These are phyloP conservation scores for Boloria selene DNA, from an alignment of 2,888 invertebrate genomes.

Conservation along the genomic window DNA sequence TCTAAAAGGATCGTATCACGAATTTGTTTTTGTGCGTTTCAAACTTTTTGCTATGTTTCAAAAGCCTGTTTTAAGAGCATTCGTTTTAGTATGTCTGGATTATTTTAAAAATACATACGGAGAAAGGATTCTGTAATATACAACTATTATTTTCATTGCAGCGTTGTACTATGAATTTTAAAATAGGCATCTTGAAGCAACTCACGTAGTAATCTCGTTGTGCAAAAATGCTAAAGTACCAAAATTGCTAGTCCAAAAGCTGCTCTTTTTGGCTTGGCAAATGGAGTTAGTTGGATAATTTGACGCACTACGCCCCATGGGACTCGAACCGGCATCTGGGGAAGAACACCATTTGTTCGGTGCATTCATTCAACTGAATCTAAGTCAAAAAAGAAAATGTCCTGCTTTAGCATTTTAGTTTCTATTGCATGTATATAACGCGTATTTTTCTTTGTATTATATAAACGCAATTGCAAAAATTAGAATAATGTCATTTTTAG, in stretches of 20 bases:
- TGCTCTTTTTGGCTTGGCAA: slow-evolving; percentile 58
- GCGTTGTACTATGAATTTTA: neutral
- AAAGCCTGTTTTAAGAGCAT: neutral
- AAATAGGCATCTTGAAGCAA: slow-evolving; percentile 6
- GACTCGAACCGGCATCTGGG: slow-evolving; percentile 61
- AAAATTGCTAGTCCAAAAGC: slow-evolving; percentile 39
- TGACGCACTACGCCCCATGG: slow-evolving; percentile 57
- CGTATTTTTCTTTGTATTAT: neutral
- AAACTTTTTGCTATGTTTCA: neutral
- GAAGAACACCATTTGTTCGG: slow-evolving; percentile 46
- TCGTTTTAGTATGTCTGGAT: neutral
- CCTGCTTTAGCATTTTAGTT: slow-evolving; percentile 15
- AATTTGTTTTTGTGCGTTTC: slow-evolving; percentile 16
- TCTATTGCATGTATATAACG: neutral
- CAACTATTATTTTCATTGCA: neutral
- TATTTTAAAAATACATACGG: neutral
- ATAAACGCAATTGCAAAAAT: slow-evolving; percentile 43
- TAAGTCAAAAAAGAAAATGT: slow-evolving; percentile 17
- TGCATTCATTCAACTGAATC: slow-evolving; percentile 40
- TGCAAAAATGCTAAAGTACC: slow-evolving; percentile 39
- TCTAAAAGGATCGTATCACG: slow-evolving; percentile 20
- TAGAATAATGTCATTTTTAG: slow-evolving; percentile 66
- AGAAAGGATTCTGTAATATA: neutral
- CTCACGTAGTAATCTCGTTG: slow-evolving; percentile 34
- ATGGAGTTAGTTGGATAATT: slow-evolving; percentile 74